Evolutionary conservation across 2,113 vertebrate species (phyloP), one percentile per base, ranked within the genome.

Genomic region (Astatotilapia flaviijosephi): DNA sequence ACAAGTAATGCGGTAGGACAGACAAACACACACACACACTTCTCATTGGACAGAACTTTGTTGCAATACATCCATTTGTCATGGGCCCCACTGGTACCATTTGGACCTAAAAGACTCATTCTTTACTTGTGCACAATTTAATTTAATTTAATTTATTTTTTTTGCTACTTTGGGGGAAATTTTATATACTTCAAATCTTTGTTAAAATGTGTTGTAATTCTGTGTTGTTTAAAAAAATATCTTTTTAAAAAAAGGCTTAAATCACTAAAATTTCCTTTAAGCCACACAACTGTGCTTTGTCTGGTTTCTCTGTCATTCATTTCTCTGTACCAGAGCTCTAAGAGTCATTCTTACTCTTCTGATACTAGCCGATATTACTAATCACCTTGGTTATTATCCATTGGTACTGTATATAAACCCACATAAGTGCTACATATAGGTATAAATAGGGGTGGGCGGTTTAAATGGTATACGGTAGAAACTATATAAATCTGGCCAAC

Each of bases 221-320:
- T 10, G 9, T 53, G 19, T n/a, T 54, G n/a, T 54, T 54, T 21
- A 6, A 21, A 54, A 23, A 23, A 4, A 54, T n/a, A 54, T 23
- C 0, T 11, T 12, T 54, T 12, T 1, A 0, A n/a, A 23, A 54
- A 54, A 54, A 23, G 53, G 53, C n/a, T 21, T 54, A 54, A 23
- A 54, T 12, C n/a, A 23, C n/a, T 12, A 12, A 54, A 23, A 10
- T 54, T 12, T 12, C n/a, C n/a, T 54, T 21, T 54, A 21, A 54
- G n/a, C n/a, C 53, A 4, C 53, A 54, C n/a, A 23, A 54, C 53
- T 54, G n/a, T 54, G 53, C n/a, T 54, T 54, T 54, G 53, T 54
- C n/a, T 23, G n/a, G 53, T 54, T 54, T 54, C n/a, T 54, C 53
- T 54, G 53, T 54, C n/a, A 23, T 23, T 54, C 53, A 21, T 51